Evolutionary conservation across 1,140 invertebrate genomes (phyloP).

Genomic region (Aphelenchoides fujianensis): DNA sequence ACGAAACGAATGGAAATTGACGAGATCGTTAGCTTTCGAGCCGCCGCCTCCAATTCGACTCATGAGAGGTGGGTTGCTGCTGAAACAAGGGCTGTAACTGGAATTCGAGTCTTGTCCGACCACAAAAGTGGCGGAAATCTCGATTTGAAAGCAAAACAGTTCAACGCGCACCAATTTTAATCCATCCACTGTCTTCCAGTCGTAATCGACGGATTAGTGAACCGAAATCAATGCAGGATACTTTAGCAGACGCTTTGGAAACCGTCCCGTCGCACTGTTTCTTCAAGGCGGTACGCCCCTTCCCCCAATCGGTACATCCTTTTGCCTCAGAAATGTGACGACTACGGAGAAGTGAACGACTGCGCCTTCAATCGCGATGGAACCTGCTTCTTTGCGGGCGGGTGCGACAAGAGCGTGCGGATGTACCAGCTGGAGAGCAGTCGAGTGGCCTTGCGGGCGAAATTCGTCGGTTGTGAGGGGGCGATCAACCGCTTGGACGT

Average conservation of each 20-base stretch:
- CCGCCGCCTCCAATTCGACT: background rate
- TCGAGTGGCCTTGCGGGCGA: background rate
- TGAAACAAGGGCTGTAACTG: no score
- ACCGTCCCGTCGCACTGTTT: conserved; percentile 34
- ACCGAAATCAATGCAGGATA: conserved; percentile 28
- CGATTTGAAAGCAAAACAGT: no score
- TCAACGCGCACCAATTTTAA: no score
- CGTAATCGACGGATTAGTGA: background rate
- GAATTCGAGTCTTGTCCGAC: no score
- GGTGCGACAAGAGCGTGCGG: conserved; percentile 43
- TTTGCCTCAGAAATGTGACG: conserved; percentile 50
- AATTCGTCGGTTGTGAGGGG: conserved; percentile 34
- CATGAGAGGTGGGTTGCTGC: background rate
- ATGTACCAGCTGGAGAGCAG: conserved; percentile 30
- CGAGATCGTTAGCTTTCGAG: background rate
- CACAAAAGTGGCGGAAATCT: no score
- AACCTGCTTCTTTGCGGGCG: conserved; percentile 40
- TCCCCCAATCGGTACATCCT: background rate
- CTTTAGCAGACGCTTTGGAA: conserved; percentile 17
- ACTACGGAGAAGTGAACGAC: conserved; percentile 45
- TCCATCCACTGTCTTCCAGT: conserved; percentile 3
- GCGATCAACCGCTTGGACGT: conserved; percentile 45
- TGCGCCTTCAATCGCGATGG: conserved; percentile 37
- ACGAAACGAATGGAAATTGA: conserved; percentile 23
- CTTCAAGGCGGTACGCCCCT: conserved; percentile 41